These are phyloP conservation scores for Oophaga pumilio DNA, from an alignment of 2,113 vertebrate species.

Conservation along the genomic window DNA sequence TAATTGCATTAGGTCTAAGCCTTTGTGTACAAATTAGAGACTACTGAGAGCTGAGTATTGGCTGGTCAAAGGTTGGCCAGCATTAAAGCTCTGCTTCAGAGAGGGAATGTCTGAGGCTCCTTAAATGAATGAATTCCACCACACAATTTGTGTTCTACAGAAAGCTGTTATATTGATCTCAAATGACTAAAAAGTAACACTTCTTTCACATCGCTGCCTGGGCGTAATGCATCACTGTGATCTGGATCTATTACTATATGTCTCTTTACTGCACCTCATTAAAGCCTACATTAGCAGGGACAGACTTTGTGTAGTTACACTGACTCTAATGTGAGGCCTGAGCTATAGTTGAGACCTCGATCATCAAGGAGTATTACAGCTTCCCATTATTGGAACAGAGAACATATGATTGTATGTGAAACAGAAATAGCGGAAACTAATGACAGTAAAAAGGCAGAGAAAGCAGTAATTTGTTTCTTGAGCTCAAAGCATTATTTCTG, in stretches of 20 bases:
- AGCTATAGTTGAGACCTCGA: neutral
- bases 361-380: neutral
- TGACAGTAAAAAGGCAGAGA: neutral
- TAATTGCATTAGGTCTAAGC: constrained; percentile 78
- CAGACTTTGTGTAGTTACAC: neutral
- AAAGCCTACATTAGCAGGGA: constrained; percentile 5
- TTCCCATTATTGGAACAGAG: neutral
- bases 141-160: constrained; percentile 47
- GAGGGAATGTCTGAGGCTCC: constrained; percentile 5
- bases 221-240: constrained; percentile 35
- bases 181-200: constrained; percentile 37
- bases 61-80: constrained; percentile 46
- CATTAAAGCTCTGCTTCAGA: constrained; percentile 35
- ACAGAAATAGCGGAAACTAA: neutral
- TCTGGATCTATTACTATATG: constrained; percentile 37
- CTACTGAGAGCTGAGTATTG: constrained; percentile 61
- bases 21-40: constrained; percentile 72
- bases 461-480: neutral
- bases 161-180: constrained; percentile 50
- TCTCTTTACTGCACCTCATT: constrained; percentile 15
- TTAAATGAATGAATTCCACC: constrained; percentile 54
- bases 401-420: neutral
- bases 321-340: neutral
- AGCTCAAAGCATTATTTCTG: neutral
- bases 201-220: constrained; percentile 28